A percentile compares a stretch with the other conserved stretches of the same genome.
Conservation (phyloP, 2,797 vertebrate species). For the Notolabrus celidotus region DNA sequence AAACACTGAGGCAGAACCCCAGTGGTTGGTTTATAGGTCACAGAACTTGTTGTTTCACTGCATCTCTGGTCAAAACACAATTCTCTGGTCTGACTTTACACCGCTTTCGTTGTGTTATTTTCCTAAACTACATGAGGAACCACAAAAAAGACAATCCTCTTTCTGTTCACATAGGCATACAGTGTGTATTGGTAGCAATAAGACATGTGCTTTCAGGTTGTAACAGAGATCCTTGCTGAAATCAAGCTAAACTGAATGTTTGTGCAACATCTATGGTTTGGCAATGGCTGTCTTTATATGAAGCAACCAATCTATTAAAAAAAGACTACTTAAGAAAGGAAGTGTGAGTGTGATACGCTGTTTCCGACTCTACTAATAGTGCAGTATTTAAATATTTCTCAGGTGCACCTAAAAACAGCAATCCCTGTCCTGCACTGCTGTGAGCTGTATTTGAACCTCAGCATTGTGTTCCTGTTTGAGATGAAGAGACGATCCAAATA, state of each 20-base stretch:
- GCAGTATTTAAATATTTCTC: conserved; percentile 5
- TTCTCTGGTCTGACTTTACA: no score
- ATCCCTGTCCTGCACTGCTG: not conserved
- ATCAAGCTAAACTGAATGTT: not conserved
- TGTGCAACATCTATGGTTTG: no score
- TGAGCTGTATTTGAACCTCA: conserved; percentile 3
- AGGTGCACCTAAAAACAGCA: not conserved
- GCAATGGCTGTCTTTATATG: no score
- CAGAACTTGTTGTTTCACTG: not conserved
- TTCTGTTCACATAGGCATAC: not conserved
- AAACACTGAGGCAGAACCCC: not conserved
- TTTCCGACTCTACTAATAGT: not conserved
- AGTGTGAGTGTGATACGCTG: no score
- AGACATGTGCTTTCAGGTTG: not conserved
- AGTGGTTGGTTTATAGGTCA: not conserved
- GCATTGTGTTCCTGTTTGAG: conserved; percentile 5
- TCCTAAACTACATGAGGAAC: not conserved
- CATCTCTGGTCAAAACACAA: not conserved
- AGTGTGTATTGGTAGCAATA: not conserved
- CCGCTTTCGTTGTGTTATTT: not conserved
- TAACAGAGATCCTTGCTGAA: not conserved
- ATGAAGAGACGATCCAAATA: not conserved
- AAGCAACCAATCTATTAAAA: no score
- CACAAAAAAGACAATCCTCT: not conserved
- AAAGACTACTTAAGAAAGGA: no score